Evolutionary conservation across 2,797 vertebrate genomes (phyloP), one percentile per base, ranked within the genome.

Genomic region (Phoebastria nigripes): DNA sequence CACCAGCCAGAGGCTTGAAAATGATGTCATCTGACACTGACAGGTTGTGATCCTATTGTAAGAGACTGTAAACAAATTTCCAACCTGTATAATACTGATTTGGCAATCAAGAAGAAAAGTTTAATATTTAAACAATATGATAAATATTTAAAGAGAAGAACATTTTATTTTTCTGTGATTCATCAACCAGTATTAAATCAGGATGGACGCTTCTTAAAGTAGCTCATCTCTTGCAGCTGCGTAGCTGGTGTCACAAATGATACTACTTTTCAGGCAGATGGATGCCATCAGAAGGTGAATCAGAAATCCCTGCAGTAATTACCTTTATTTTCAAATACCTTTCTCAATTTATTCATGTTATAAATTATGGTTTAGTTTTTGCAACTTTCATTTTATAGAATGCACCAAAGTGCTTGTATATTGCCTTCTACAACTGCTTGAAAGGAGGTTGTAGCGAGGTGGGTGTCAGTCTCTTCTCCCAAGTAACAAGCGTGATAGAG

Each of bases 51-150:
- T 88, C 25, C 76, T 87, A 39, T 81, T 93, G 59, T n/a, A 80
- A 80, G 66, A 87, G 51, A 47, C 89, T 59, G 56, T 94, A 96
- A 97, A 94, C 86, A 93, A 51, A 96, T 95, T 92, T 89, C 63
- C 54, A 78, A 46, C n/a, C 56, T 90, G 15, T 65, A 35, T 67
- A 77, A 76, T 49, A 91, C 77, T 80, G 67, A 81, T 97, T 71
- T 91, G 54, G 41, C 49, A 94, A 85, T 76, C 90, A 67, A 76
- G 56, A 81, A 16, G 5, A 87, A 69, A 94, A 65, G 29, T 46
- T 77, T 76, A 95, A 96, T 95, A 94, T 95, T 94, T 93, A 89
- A 91, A 62, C 20, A 77, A 71, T 41, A 76, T 59, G 10, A 42
- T 95, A 82, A 96, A 91, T 90, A 80, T 94, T 93, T 94, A 82